phyloP scores from a whole-genome alignment of 2,888 invertebrate species.

The Ophion slaviceki region DNA sequence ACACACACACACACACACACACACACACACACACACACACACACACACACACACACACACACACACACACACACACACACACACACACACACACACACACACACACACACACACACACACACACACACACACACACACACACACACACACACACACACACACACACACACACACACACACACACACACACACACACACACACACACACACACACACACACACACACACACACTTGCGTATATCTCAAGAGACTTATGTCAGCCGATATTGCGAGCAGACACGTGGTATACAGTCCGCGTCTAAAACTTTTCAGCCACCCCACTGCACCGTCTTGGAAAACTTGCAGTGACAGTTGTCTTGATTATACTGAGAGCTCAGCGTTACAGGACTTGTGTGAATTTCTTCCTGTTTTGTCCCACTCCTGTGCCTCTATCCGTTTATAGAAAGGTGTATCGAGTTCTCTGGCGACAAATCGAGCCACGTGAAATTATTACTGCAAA shows the following conservation, averaged over 20 bases:
- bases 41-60: neutral
- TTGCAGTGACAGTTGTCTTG: constrained; percentile 15
- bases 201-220: neutral
- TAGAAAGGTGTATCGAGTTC: constrained; percentile 27
- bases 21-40: neutral
- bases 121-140: neutral
- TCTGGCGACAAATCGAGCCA: neutral
- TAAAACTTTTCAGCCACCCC: constrained; percentile 43
- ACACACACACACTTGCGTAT: neutral
- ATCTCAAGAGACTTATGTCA: constrained; percentile 15
- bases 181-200: neutral
- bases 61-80: neutral
- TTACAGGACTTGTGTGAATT: constrained; percentile 42
- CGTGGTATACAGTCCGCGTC: constrained; percentile 13
- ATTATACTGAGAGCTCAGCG: constrained; percentile 64
- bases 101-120: neutral
- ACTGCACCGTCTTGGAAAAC: constrained; percentile 47
- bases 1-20: neutral
- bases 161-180: neutral
- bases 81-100: neutral
- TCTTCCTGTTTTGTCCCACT: constrained; percentile 6
- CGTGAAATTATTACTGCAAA: no score
- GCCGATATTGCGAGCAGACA: constrained; percentile 20
- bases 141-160: neutral
- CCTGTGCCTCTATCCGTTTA: neutral